Base-by-base conservation (phyloP, 2,888 invertebrate genomes). In the Melanostoma scalare region DNA sequence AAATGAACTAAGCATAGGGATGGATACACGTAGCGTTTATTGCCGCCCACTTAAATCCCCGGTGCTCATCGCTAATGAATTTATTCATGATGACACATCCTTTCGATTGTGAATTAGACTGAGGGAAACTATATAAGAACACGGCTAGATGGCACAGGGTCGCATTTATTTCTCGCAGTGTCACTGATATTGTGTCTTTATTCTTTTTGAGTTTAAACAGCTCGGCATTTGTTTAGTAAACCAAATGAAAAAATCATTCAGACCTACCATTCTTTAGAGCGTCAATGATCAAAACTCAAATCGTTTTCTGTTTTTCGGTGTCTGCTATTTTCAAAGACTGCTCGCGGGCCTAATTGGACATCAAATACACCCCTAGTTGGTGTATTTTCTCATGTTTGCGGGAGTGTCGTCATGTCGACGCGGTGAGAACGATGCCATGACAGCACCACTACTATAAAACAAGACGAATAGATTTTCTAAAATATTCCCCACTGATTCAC, bases 71-170 rank as follows among this genome's bases (percentile, higher is more conserved):
- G 74, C 82, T 84, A 84, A 84, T 84, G 82, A 84, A 84, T 84
- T 84, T 84, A 84, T 84, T 84, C 82, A 84, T 84, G 78, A 74
- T 78, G 78, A 84, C 82, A 84, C 78, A 84, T 84, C 82, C 78
- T 77, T 77, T 74, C 78, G 58, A 78, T 73, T 48, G 69, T 38
- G 78, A 84, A 69, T 78, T 74, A 84, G 78, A 71, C 58, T 74
- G 65, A 74, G 48, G 52, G 65, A 73, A 77, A 84, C 74, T 78
- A 74, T 69, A 69, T 69, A 58, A 71, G 53, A 56, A 60, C 58
- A 40, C 3, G 36, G 55, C 36, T 31, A 36, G 20, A 20, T 20
- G 20, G 20, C 20, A 20, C 20, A 20, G 20, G 20, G 20, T 20
- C 38, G 6, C 10, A n/a, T 10, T 10, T 40, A 52, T 20, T 5